These are phyloP conservation scores for Pseudochirops cupreus DNA, from an alignment of 2,797 vertebrate species.

Conservation along the genomic window DNA sequence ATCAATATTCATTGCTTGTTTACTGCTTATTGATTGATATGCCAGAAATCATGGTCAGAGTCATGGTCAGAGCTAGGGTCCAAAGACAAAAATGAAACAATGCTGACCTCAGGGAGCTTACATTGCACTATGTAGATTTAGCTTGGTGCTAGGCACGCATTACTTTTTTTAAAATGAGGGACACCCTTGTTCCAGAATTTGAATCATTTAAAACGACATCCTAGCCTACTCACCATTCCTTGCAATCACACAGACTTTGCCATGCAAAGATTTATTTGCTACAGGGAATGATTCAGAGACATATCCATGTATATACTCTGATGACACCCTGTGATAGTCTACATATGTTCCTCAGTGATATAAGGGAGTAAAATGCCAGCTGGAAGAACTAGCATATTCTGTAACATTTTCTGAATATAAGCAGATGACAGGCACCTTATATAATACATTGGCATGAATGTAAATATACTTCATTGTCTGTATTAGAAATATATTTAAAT, in stretches of 20 bases:
- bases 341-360: background rate
- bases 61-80: background rate
- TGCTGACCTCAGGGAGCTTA: background rate
- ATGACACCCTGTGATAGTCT: conserved; percentile 3
- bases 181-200: background rate
- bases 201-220: conserved; percentile 7
- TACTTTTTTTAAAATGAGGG: background rate
- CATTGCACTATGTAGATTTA: background rate
- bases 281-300: conserved; percentile 15
- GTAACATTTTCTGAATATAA: conserved; percentile 21
- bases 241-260: conserved; percentile 24
- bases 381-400: background rate
- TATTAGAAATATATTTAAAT: conserved; percentile 51
- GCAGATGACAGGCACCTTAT: background rate
- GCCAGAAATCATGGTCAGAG: background rate
- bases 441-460: background rate
- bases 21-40: background rate
- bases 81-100: background rate
- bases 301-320: background rate
- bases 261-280: conserved; percentile 31
- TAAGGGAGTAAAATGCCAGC: background rate
- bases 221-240: background rate
- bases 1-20: background rate
- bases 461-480: conserved; percentile 16
- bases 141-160: background rate